Evolutionary conservation across 2,888 invertebrate genomes (phyloP).

Genomic region (Peribatodes rhomboidaria): DNA sequence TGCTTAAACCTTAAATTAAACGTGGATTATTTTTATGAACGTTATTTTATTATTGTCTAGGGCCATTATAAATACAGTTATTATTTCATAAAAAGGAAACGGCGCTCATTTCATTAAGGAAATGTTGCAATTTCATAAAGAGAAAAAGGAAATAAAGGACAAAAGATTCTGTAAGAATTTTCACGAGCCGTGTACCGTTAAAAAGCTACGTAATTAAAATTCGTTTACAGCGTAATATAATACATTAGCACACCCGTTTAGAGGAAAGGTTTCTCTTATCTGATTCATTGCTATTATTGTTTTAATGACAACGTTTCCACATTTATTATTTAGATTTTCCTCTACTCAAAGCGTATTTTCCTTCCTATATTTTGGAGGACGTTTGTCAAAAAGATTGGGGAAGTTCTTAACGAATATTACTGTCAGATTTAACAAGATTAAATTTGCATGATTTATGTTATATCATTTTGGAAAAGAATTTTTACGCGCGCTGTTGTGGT

Average conservation of each 20-base stretch:
- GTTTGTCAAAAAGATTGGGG: slow-evolving; percentile 70
- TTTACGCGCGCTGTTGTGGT: background rate
- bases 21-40: background rate
- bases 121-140: slow-evolving; percentile 35
- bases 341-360: slow-evolving; percentile 65
- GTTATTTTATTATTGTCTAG: slow-evolving; percentile 3
- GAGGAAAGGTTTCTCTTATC: slow-evolving; percentile 65
- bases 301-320: slow-evolving; percentile 69
- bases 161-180: slow-evolving; percentile 35
- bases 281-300: slow-evolving; percentile 72
- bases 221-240: slow-evolving; percentile 53
- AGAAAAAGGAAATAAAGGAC: slow-evolving; percentile 34
- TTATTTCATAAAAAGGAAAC: slow-evolving; percentile 24
- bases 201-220: slow-evolving; percentile 35
- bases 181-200: slow-evolving; percentile 21
- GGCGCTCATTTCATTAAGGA: slow-evolving; percentile 25
- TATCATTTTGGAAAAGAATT: slow-evolving; percentile 18
- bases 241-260: slow-evolving; percentile 64
- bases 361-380: slow-evolving; percentile 65
- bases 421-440: slow-evolving; percentile 52
- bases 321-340: slow-evolving; percentile 57
- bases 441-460: slow-evolving; percentile 48
- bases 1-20: no score
- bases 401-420: slow-evolving; percentile 62
- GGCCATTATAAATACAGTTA: slow-evolving; percentile 15